Evolutionary conservation across 2,888 invertebrate genomes (phyloP).

Genomic region (Drosophila demipolita): DNA sequence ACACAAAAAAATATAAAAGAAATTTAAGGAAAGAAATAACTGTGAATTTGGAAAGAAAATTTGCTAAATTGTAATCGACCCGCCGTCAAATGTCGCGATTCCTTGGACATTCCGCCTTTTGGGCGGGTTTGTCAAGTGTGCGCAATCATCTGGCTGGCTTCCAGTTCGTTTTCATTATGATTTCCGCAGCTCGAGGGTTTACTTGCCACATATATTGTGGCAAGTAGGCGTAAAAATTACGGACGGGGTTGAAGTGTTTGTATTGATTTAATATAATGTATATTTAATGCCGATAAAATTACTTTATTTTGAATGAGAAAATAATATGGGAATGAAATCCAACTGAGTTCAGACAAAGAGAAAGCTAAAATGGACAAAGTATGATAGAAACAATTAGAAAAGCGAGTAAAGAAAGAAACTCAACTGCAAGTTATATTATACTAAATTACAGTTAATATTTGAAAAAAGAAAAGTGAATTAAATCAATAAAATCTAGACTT

Average conservation of each 20-base stretch:
- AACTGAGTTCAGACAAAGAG: background rate
- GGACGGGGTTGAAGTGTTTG: slow-evolving; percentile 46
- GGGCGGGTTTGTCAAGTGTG: slow-evolving; percentile 42
- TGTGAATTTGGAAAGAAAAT: slow-evolving; percentile 44
- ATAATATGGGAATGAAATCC: slow-evolving; percentile 1
- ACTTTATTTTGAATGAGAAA: slow-evolving; percentile 29
- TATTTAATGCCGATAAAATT: slow-evolving; percentile 63
- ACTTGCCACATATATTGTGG: background rate
- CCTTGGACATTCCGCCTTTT: slow-evolving; percentile 32
- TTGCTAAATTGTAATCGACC: slow-evolving; percentile 72
- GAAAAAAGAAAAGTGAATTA: no score
- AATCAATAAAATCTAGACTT: background rate
- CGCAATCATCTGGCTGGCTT: slow-evolving; percentile 40
- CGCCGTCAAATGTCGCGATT: slow-evolving; percentile 40
- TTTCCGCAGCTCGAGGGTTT: slow-evolving; percentile 43
- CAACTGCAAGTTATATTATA: background rate
- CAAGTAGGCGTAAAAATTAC: slow-evolving; percentile 3
- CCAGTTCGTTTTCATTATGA: slow-evolving; percentile 61
- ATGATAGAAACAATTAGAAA: background rate
- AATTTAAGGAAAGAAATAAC: background rate
- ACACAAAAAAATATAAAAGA: slow-evolving; percentile 1
- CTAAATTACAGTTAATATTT: no score
- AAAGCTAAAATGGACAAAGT: background rate
- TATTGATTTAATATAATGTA: slow-evolving; percentile 67
- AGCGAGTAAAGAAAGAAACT: background rate